Percentiles rank a stretch among this genome's conserved stretches.
These are phyloP conservation scores for Rana temporaria DNA, from an alignment of 2,113 vertebrate species.

Conservation along the genomic window DNA sequence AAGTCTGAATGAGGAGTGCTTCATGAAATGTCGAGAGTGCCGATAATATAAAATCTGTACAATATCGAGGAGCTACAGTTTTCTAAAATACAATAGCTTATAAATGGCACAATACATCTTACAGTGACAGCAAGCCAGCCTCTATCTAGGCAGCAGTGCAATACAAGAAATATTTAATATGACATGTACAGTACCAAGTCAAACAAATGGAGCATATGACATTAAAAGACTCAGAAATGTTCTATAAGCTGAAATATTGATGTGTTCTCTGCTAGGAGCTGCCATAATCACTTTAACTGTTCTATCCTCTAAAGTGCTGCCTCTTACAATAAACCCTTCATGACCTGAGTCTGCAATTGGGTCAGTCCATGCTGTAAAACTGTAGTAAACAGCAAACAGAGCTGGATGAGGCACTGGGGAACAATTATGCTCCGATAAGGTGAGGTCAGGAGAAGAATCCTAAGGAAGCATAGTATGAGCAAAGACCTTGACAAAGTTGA, in stretches of 20 bases:
- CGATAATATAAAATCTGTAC: too few relatives aligned
- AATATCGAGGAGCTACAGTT: background rate
- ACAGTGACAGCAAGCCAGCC: conserved; percentile 8
- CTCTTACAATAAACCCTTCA: background rate
- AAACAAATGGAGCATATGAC: conserved; percentile 43
- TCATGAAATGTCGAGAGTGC: too few relatives aligned
- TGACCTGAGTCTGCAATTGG: background rate
- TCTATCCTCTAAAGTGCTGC: background rate
- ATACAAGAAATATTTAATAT: conserved; percentile 20
- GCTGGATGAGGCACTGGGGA: too few relatives aligned
- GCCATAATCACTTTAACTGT: background rate
- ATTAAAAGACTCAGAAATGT: conserved; percentile 46
- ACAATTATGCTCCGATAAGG: too few relatives aligned
- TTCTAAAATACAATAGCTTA: background rate
- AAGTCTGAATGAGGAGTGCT: too few relatives aligned
- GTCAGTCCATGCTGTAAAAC: background rate
- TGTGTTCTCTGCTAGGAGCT: conserved; percentile 5
- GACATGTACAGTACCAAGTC: conserved; percentile 17
- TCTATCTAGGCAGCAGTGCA: conserved; percentile 7
- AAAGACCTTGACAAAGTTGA: too few relatives aligned
- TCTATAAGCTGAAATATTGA: conserved; percentile 45
- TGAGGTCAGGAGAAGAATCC: too few relatives aligned
- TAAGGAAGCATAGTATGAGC: too few relatives aligned
- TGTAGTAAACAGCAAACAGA: background rate
- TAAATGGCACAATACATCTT: background rate